phyloP scores from a whole-genome alignment of 2,113 vertebrate genomes.

The Elephas maximus region DNA sequence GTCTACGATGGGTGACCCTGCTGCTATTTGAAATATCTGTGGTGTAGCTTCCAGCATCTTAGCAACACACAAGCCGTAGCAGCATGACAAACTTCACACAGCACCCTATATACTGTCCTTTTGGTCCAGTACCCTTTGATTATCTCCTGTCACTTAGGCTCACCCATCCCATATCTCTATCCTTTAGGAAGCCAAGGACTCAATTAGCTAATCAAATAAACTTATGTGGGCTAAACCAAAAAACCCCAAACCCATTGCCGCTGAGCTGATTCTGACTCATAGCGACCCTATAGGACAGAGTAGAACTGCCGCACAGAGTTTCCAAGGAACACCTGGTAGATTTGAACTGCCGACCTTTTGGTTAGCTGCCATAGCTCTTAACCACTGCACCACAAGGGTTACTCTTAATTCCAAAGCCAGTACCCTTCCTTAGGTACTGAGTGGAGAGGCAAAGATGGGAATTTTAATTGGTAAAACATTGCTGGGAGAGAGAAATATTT shows the following conservation, averaged over 20 bases:
- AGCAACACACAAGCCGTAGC: neutral
- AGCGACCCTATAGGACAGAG: too few species aligned
- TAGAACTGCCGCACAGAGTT: too few species aligned
- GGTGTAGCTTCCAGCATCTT: neutral
- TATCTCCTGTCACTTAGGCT: neutral
- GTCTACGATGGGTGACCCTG: neutral
- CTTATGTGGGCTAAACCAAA: neutral
- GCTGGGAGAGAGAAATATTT: neutral
- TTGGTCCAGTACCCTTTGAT: neutral
- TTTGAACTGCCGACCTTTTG: too few species aligned
- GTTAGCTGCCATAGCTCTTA: too few species aligned
- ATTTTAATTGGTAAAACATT: neutral
- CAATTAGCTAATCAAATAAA: slow-evolving; percentile 37
- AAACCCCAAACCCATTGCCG: too few species aligned
- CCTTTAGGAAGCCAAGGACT: neutral
- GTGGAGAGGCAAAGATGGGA: neutral
- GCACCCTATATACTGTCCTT: neutral
- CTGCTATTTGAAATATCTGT: neutral
- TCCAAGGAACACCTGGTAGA: too few species aligned
- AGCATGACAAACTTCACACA: neutral
- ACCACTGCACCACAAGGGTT: too few species aligned
- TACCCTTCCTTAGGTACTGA: neutral
- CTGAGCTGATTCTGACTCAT: too few species aligned
- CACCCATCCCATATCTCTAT: neutral
- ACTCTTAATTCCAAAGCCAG: neutral